Conservation (phyloP, 2,113 vertebrate genomes). For the Hyaena hyaena region DNA sequence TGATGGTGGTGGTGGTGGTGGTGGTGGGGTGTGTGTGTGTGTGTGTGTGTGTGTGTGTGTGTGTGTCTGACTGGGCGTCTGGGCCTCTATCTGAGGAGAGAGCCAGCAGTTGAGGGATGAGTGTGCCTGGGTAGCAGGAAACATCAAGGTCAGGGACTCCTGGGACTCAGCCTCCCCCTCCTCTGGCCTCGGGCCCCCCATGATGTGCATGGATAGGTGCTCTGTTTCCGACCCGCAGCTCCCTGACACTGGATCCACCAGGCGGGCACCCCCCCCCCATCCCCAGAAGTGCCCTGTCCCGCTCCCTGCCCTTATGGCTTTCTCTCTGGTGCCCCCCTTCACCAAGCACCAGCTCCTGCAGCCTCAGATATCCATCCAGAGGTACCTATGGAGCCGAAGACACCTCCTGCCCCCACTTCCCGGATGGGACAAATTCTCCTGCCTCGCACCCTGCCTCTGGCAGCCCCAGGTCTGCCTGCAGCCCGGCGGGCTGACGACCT, state of each 20-base stretch:
- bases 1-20: no score
- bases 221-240: neutral
- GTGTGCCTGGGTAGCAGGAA: neutral
- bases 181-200: neutral
- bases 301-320: neutral
- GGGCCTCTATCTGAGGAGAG: neutral
- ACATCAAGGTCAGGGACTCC: neutral
- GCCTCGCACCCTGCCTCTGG: neutral
- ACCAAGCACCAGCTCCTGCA: neutral
- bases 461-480: neutral
- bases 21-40: neutral
- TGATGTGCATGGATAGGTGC: neutral
- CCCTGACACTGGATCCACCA: neutral
- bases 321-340: neutral
- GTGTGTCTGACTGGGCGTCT: neutral
- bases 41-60: neutral
- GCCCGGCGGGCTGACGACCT: neutral
- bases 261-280: neutral
- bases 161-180: neutral
- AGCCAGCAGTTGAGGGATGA: neutral
- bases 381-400: neutral
- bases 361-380: neutral
- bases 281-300: neutral
- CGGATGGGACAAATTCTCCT: neutral
- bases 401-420: fast-evolving